Evolutionary conservation across 2,113 vertebrate species (phyloP).

Genomic region (Ageneiosus marmoratus): DNA sequence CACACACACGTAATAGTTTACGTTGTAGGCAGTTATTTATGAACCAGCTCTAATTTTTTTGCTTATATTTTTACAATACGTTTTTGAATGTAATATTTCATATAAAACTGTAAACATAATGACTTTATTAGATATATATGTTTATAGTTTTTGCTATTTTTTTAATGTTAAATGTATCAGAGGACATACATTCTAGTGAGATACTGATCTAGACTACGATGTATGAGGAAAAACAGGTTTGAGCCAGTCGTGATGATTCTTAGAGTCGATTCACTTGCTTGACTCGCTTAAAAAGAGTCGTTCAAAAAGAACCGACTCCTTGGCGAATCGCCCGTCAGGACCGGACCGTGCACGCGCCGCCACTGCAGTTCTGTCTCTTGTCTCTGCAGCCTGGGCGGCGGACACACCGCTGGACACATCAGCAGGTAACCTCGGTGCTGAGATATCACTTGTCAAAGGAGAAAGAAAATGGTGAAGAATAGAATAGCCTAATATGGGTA

Average conservation of each 20-base stretch:
- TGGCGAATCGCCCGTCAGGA: background rate
- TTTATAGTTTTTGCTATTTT: too few relatives aligned
- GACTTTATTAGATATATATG: too few relatives aligned
- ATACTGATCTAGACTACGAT: background rate
- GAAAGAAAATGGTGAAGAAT: background rate
- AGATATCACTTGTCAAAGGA: background rate
- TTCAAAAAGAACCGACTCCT: background rate
- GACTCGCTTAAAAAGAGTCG: background rate
- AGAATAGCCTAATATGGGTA: background rate
- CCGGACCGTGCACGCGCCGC: background rate
- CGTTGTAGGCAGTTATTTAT: too few relatives aligned
- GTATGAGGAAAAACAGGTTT: background rate
- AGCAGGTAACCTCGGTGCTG: background rate
- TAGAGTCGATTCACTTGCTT: background rate
- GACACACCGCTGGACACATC: constrained; percentile 2
- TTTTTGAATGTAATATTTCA: too few relatives aligned
- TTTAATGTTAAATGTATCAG: background rate
- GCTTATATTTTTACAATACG: too few relatives aligned
- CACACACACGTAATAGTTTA: background rate
- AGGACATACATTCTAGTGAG: background rate
- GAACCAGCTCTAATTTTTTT: too few relatives aligned
- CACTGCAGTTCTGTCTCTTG: background rate
- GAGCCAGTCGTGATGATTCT: background rate
- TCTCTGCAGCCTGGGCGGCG: background rate
- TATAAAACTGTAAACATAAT: too few relatives aligned